These are phyloP conservation scores for Brachyalestes nurse DNA, from an alignment of 2,797 vertebrate species.

Conservation along the genomic window DNA sequence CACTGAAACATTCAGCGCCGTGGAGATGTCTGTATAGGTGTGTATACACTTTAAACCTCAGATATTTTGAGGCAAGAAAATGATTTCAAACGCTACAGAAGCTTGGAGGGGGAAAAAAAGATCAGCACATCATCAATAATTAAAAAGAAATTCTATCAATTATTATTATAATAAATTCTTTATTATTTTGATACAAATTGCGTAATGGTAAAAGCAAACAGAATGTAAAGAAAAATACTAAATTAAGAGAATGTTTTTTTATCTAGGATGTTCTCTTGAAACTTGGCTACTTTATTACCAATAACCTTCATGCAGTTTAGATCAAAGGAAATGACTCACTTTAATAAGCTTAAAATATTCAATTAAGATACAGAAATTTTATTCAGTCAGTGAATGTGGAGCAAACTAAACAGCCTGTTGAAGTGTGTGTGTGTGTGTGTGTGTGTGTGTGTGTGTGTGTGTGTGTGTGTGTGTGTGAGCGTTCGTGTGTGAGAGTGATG, in stretches of 20 bases:
- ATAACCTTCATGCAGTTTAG: neutral
- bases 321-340: neutral
- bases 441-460: conserved; percentile 22
- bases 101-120: neutral
- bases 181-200: too few species aligned
- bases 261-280: too few species aligned
- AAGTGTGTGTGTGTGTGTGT: conserved; percentile 7
- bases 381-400: neutral
- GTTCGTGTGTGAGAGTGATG: too few species aligned
- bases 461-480: conserved; percentile 80
- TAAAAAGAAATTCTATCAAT: too few species aligned
- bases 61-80: neutral
- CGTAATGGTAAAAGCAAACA: too few species aligned
- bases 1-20: conserved; percentile 22
- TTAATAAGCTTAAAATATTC: neutral
- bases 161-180: too few species aligned
- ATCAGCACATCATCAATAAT: neutral
- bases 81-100: neutral
- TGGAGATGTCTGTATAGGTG: neutral
- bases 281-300: conserved; percentile 6
- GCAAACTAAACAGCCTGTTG: neutral
- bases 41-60: neutral
- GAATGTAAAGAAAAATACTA: too few species aligned
- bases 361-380: conserved; percentile 8
- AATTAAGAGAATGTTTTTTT: too few species aligned